Conservation (phyloP, 2,797 vertebrate species). For the Tapirus indicus region DNA sequence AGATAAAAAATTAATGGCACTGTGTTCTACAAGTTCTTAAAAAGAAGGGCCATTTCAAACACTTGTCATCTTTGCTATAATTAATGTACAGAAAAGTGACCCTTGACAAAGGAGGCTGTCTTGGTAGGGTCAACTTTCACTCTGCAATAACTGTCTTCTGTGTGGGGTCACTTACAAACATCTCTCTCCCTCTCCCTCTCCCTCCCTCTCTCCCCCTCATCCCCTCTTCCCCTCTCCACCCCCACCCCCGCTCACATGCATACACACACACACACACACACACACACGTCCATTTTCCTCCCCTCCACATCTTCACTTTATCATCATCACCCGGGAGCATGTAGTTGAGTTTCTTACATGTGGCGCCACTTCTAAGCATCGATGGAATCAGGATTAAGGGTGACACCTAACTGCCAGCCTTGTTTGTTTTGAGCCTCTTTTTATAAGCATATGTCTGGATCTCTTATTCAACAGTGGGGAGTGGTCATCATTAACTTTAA, state of each 20-base stretch:
- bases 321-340: background rate
- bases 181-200: too few relatives aligned
- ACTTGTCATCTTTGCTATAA: background rate
- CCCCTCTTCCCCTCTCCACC: too few relatives aligned
- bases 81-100: background rate
- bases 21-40: background rate
- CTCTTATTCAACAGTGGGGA: background rate
- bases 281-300: background rate
- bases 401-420: background rate
- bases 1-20: background rate
- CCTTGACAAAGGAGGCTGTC: background rate
- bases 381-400: background rate
- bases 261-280: background rate
- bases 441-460: background rate
- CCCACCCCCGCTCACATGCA: accelerated
- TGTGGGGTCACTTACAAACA: background rate
- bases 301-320: background rate
- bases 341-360: background rate
- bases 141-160: background rate
- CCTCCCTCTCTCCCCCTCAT: background rate
- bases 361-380: background rate
- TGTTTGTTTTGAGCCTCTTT: background rate
- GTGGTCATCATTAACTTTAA: background rate
- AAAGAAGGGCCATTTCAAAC: background rate
- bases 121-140: background rate